Evolutionary conservation across 2,888 invertebrate species (phyloP), one percentile per base, ranked within the genome.

Genomic region (Cheilosia soror): DNA sequence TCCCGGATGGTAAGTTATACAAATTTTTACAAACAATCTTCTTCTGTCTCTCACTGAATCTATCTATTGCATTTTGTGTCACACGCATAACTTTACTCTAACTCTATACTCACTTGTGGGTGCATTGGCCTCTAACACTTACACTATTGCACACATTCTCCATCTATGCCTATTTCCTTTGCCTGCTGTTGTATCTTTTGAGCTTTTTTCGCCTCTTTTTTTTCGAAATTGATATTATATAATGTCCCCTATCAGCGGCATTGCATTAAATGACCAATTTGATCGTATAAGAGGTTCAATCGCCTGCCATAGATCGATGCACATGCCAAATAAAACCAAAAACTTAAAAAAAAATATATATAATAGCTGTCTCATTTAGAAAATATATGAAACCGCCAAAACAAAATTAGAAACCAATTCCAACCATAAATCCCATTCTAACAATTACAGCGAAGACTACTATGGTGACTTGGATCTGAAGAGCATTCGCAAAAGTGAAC

Each of bases 381-480:
- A 68, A 40, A 71, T 47, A 44, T n/a, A 44, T 60, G 55, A 68
- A 55, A 79, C n/a, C n/a, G 79, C 20, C 51, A 77, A 82, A 58
- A 81, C 51, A 81, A 81, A 63, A 57, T 40, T 57, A 60, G 73
- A 73, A 66, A 65, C 71, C 44, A 63, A 84, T 63, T 75, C 80
- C 76, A 86, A 87, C 55, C 71, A 77, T 69, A 87, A 78, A 83
- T 80, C 71, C 81, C 76, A 77, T 85, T 85, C 81, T 81, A 66
- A 89, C 90, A 89, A 91, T 94, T 95, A 94, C 96, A 97, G 98
- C 94, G 97, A 98, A 95, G 97, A 98, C 95, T 98, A 98, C 95
- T 98, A 98, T 92, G 98, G 98, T 89, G 97, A 97, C 93, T 93
- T 97, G 95, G 98, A 98, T 93, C 94, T 98, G 94, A 98, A 98